Percentiles rank a stretch among this genome's conserved stretches.
phyloP scores from a whole-genome alignment of 2,797 vertebrate species.

The Characodon lateralis region DNA sequence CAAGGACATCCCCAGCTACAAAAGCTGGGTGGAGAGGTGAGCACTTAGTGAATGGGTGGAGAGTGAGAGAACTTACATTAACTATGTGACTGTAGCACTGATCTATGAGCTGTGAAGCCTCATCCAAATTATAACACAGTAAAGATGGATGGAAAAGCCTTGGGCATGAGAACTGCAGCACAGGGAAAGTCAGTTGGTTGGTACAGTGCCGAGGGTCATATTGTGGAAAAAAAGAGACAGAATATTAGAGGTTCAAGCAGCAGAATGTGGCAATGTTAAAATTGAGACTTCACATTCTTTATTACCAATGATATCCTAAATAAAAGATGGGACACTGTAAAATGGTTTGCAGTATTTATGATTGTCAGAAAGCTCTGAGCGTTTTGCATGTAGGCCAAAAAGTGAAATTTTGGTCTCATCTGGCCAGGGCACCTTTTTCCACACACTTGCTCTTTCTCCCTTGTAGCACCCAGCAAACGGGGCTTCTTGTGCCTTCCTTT shows the following conservation, averaged over 20 bases:
- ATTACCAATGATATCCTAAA: slow-evolving; percentile 59
- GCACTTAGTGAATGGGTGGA: slow-evolving; percentile 28
- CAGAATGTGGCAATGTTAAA: slow-evolving; percentile 67
- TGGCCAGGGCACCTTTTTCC: no score
- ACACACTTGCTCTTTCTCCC: no score
- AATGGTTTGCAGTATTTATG: neutral
- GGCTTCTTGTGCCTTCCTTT: no score
- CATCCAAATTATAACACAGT: slow-evolving; percentile 68
- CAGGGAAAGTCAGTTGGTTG: slow-evolving; percentile 24
- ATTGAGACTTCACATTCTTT: slow-evolving; percentile 72
- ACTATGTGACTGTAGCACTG: slow-evolving; percentile 39
- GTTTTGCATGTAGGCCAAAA: neutral
- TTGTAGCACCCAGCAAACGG: no score
- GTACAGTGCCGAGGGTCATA: slow-evolving; percentile 5
- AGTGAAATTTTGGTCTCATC: neutral
- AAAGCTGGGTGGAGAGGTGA: slow-evolving; percentile 96
- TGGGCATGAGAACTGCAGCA: slow-evolving; percentile 49
- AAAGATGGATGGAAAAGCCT: slow-evolving; percentile 52
- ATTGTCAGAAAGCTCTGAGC: neutral
- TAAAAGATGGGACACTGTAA: slow-evolving; percentile 64
- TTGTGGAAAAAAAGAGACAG: slow-evolving; percentile 20
- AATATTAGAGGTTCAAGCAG: slow-evolving; percentile 45
- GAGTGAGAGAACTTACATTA: slow-evolving; percentile 33
- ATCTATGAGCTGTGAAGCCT: slow-evolving; percentile 62
- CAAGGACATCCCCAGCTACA: slow-evolving; percentile 99